Evolutionary conservation across 2,888 invertebrate genomes (phyloP).

Genomic region (Sphecodes monilicornis): DNA sequence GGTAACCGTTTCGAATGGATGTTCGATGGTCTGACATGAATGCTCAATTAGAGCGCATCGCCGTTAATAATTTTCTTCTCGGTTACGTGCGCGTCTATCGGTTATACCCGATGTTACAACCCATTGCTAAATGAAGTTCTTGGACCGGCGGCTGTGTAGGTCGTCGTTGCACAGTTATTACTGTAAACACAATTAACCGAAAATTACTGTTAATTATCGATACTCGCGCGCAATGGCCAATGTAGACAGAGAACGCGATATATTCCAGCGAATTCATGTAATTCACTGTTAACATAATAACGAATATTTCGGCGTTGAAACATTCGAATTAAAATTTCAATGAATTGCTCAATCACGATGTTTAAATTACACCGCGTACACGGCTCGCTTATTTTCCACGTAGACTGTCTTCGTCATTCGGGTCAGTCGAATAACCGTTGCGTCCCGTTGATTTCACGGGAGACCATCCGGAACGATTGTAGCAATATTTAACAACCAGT

Average conservation of each 20-base stretch:
- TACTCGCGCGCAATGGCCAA: not conserved
- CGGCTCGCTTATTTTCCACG: not conserved
- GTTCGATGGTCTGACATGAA: not conserved
- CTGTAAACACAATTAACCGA: constrained; percentile 11
- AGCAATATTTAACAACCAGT: not conserved
- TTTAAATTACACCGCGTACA: not conserved
- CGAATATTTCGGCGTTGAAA: not conserved
- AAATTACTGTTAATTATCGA: constrained; percentile 11
- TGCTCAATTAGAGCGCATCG: not conserved
- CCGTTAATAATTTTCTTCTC: not conserved
- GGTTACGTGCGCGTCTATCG: not conserved
- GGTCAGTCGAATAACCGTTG: not conserved
- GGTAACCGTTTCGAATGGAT: not conserved
- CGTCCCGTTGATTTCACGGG: not conserved
- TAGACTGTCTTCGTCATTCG: not conserved
- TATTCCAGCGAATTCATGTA: not conserved
- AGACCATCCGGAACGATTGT: not conserved
- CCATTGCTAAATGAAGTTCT: constrained; percentile 1
- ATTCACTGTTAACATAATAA: not conserved
- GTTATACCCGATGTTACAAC: not conserved
- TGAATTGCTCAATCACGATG: not conserved
- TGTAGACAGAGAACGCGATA: not conserved
- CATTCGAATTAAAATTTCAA: not conserved
- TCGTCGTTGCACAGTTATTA: not conserved
- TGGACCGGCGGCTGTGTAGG: not conserved